Evolutionary conservation across 1,140 invertebrate species (phyloP), one percentile per base, ranked within the genome.

Genomic region (Zaprionus taronus): DNA sequence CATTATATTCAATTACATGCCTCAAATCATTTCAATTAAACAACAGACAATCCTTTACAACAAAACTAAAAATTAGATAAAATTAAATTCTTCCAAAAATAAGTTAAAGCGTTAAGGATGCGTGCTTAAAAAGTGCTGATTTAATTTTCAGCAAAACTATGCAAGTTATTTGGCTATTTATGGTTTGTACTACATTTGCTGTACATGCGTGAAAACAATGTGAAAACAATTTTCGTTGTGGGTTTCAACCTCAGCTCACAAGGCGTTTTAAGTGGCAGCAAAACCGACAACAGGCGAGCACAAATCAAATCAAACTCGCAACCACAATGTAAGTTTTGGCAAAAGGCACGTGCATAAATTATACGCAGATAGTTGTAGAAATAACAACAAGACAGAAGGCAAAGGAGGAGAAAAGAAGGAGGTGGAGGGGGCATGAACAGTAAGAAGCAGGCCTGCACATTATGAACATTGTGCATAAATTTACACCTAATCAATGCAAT

Each of bases 401-500:
- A 38, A 60, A 49, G 17, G 62, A 17, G 26, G 47, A 53, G 5
- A 26, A 20, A 17, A 64, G 28, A 1, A 55, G 36, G 64, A 62
- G 60, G 31, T 68, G 38, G 31, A 70, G n/a, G 9, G 28, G 28
- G 7, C 5, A 28, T 6, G 1, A 28, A 31, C 7, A 9, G 28
- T 7, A 28, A 31, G 26, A 31, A 58, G 20, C n/a, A 7, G 17
- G 12, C 49, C 47, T 14, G 67, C 49, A 53, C 26, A 57, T 63
- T n/a, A 49, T 17, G 41, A 31, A 34, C 55, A 36, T 14, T 80
- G 65, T 83, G 82, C 78, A 90, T 85, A 74, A 69, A 90, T 81
- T 81, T 89, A 72, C 82, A 89, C 79, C 81, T 82, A 90, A 90
- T 89, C 79, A 82, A 90, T 81, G 79, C 71, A 89, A 85, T 82